These are phyloP conservation scores for Scaptodrosophila lebanonensis DNA, from an alignment of 1,140 invertebrate species.

Conservation along the genomic window DNA sequence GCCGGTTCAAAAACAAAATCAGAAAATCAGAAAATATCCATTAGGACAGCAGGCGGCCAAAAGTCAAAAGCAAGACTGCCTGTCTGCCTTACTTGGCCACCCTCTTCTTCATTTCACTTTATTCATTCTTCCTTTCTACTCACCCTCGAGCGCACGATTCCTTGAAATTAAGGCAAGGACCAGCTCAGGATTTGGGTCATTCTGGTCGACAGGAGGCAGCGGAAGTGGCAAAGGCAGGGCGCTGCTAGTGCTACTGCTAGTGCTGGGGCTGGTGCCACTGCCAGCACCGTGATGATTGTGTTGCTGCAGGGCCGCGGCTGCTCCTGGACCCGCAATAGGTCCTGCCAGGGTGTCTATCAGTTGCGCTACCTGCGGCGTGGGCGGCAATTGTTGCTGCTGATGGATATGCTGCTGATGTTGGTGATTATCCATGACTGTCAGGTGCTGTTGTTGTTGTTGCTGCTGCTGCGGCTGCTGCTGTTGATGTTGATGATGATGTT, in stretches of 20 bases:
- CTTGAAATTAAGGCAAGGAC: slow-evolving; percentile 88
- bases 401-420: slow-evolving; percentile 44
- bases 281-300: slow-evolving; percentile 52
- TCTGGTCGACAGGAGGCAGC: slow-evolving; percentile 55
- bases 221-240: too few species aligned
- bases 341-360: slow-evolving; percentile 40
- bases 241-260: slow-evolving; percentile 28
- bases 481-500: slow-evolving; percentile 41
- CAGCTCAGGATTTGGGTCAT: slow-evolving; percentile 86
- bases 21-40: slow-evolving; percentile 19
- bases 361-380: slow-evolving; percentile 79
- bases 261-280: slow-evolving; percentile 61
- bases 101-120: too few species aligned
- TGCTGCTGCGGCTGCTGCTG: slow-evolving; percentile 22
- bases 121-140: slow-evolving; percentile 42
- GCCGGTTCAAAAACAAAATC: slow-evolving; percentile 8
- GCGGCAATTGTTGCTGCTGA: slow-evolving; percentile 60
- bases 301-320: slow-evolving; percentile 26
- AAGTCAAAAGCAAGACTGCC: slow-evolving; percentile 47
- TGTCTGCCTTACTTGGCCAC: slow-evolving; percentile 18
- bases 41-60: slow-evolving; percentile 26
- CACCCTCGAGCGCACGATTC: slow-evolving; percentile 93
- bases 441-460: slow-evolving; percentile 57
- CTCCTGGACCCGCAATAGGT: slow-evolving; percentile 11
- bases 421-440: slow-evolving; percentile 68